Conservation (phyloP, 1,140 invertebrate genomes). For the Achatina immaculata region DNA sequence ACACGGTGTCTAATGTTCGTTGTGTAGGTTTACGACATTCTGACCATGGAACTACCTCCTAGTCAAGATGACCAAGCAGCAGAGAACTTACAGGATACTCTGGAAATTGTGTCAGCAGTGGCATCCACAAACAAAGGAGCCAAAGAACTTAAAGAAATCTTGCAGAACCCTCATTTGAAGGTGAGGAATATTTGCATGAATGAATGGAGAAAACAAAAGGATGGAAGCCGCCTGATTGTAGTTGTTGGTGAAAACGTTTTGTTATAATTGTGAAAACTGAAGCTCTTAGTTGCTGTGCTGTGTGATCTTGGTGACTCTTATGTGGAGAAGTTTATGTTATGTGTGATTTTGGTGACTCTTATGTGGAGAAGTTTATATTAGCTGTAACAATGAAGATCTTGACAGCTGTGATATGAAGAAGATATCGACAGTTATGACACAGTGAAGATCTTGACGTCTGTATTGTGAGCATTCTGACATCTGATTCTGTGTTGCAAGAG, state of each 20-base stretch:
- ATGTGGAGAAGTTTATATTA: no score
- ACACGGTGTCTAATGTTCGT: no score
- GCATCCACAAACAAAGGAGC: conserved; percentile 3
- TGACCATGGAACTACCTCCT: conserved; percentile 16
- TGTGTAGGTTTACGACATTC: conserved; percentile 33
- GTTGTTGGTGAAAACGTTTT: neutral
- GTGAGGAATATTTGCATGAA: neutral
- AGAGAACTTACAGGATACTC: conserved; percentile 10
- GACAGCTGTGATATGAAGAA: no score
- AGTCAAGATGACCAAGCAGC: conserved; percentile 3
- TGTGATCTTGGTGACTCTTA: no score
- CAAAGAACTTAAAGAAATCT: conserved; percentile 15
- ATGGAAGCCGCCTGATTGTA: neutral
- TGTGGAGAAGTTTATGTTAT: no score
- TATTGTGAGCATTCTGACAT: no score
- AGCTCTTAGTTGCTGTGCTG: no score
- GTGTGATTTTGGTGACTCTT: no score
- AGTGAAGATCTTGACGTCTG: no score
- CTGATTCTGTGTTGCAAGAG: no score
- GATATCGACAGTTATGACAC: no score
- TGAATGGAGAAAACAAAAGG: neutral
- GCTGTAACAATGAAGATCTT: no score
- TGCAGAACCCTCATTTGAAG: conserved; percentile 33
- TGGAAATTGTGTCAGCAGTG: conserved; percentile 22
- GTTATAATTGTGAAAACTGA: neutral